These are phyloP conservation scores for Cataglyphis livida DNA, from an alignment of 2,888 invertebrate species.

Conservation along the genomic window DNA sequence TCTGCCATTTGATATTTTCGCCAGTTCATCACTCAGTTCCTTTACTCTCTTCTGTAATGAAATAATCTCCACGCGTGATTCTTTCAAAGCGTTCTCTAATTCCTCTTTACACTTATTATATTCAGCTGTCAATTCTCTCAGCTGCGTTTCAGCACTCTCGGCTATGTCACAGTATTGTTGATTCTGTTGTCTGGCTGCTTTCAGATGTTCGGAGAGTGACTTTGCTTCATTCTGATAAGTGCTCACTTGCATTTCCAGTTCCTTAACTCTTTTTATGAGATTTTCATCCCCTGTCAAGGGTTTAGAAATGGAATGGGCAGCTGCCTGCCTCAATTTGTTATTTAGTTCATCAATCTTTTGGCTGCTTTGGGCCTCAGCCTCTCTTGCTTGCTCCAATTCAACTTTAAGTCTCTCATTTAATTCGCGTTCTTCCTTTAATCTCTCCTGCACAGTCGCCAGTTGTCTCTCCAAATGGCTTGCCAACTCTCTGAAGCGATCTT, in stretches of 20 bases:
- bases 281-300: conserved; percentile 87
- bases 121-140: conserved; percentile 88
- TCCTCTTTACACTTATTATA: conserved; percentile 88
- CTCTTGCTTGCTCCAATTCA: conserved; percentile 88
- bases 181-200: conserved; percentile 91
- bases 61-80: conserved; percentile 84
- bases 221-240: conserved; percentile 89
- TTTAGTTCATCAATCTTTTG: conserved; percentile 90
- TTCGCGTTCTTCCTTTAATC: conserved; percentile 91
- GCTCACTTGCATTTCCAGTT: conserved; percentile 89
- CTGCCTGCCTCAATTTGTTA: conserved; percentile 88
- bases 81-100: conserved; percentile 88
- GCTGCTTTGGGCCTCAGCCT: conserved; percentile 88
- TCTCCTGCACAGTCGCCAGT: conserved; percentile 89
- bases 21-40: conserved; percentile 90
- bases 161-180: conserved; percentile 95
- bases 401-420: conserved; percentile 88
- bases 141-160: conserved; percentile 92
- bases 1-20: conserved; percentile 90
- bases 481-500: conserved; percentile 92
- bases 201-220: conserved; percentile 90
- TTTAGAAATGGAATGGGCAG: conserved; percentile 78
- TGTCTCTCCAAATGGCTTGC: conserved; percentile 90
- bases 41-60: conserved; percentile 89
- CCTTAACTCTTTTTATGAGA: conserved; percentile 88